Percentiles rank a stretch among this genome's conserved stretches.
Conservation (phyloP, 2,113 vertebrate genomes). For the Poecile atricapillus region DNA sequence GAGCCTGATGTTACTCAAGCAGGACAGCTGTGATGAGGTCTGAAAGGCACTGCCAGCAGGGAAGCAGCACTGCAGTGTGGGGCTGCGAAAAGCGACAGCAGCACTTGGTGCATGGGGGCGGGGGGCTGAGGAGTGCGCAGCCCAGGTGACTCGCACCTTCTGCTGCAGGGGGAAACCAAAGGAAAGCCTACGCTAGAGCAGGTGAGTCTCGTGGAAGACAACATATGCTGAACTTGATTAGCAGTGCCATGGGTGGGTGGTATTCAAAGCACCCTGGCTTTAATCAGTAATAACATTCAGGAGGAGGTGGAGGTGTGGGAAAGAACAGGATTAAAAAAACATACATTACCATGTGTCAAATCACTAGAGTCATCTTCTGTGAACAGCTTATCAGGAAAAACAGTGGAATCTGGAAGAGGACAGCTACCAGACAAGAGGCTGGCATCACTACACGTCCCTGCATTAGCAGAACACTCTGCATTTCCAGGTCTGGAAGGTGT, state of each 20-base stretch:
- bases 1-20: background rate
- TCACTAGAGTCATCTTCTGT: conserved; percentile 77
- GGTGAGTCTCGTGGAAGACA: background rate
- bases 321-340: background rate
- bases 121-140: background rate
- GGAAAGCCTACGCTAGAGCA: background rate
- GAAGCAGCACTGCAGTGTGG: background rate
- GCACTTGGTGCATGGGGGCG: background rate
- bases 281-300: background rate
- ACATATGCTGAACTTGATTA: background rate
- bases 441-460: conserved; percentile 8
- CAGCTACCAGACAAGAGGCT: background rate
- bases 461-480: background rate
- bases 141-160: background rate
- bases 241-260: background rate
- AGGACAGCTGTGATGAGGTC: background rate
- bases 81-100: background rate
- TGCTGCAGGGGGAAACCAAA: background rate
- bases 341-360: conserved; percentile 83
- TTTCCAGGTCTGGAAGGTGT: conserved; percentile 43
- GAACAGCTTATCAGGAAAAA: conserved; percentile 39
- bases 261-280: background rate
- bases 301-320: background rate
- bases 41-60: background rate
- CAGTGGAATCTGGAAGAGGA: conserved; percentile 59